Conservation (phyloP, 1,140 invertebrate species). For the Drosophila pseudoananassae region DNA sequence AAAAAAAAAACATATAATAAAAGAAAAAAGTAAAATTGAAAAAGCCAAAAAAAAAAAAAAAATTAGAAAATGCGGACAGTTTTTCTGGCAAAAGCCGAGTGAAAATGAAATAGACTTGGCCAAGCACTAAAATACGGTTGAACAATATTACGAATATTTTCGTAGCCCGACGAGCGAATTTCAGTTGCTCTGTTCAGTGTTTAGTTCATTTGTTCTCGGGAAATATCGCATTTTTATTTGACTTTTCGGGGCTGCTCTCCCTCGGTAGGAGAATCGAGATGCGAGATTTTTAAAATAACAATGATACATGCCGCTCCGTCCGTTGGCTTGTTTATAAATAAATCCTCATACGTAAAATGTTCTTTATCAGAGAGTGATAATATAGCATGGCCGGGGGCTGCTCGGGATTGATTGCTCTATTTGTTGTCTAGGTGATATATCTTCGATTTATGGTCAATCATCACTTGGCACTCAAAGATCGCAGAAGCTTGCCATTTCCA, state of each 20-base stretch:
- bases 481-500: neutral
- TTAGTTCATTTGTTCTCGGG: constrained; percentile 24
- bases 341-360: constrained; percentile 79
- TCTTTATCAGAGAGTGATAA: constrained; percentile 66
- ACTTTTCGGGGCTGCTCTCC: constrained; percentile 9
- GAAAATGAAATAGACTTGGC: constrained; percentile 50
- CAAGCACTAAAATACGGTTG: constrained; percentile 66
- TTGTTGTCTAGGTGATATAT: constrained; percentile 24
- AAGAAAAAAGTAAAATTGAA: neutral
- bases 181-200: constrained; percentile 4
- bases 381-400: constrained; percentile 18
- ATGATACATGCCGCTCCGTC: constrained; percentile 67
- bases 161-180: constrained; percentile 36
- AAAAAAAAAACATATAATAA: neutral
- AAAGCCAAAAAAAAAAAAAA: neutral
- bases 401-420: constrained; percentile 39
- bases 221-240: constrained; percentile 47
- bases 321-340: constrained; percentile 77
- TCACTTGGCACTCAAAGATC: neutral
- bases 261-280: constrained; percentile 57
- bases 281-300: constrained; percentile 72
- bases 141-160: constrained; percentile 72
- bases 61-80: constrained; percentile 32
- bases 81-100: constrained; percentile 38
- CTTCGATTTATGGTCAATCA: constrained; percentile 5